Evolutionary conservation across 2,888 invertebrate genomes (phyloP), one percentile per base, ranked within the genome.

Genomic region (Ophion ellenae): DNA sequence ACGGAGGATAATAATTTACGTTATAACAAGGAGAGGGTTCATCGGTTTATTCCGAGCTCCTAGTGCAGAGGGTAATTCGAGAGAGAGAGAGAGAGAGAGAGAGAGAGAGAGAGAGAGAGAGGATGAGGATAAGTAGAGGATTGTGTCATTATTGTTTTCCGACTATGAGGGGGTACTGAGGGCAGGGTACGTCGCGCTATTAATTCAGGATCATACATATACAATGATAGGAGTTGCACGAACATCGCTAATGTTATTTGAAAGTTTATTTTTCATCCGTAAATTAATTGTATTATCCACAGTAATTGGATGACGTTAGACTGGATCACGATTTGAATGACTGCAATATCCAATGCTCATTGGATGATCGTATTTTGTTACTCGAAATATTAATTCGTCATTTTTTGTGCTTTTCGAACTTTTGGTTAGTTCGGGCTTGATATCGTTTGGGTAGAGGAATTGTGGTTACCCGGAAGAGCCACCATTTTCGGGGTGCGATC

Each of bases 1-100:
- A 70, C 64, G 79, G 70, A 40, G 75, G 47, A 85, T 85, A 61
- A 85, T 85, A 85, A 82, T 85, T 85, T 66, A 79, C 32, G 75
- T 78, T 81, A 77, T 75, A 78, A 71, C 59, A 64, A 64, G 71
- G n/a, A 61, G 36, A 66, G 47, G 45, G 63, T 47, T 69, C 69
- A 32, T 53, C 40, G 73, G 77, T 80, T 81, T 81, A 76, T 80
- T 71, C 57, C 47, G 57, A 74, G 45, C 81, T 69, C 61, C 57
- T 67, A 24, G 69, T 47, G 14, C 17, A 73, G 28, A 24, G 36
- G 61, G 9, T 74, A 81, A 28, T 63, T 45, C 73, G 17, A 53
- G 20, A 69, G 45, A n/a, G 67, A 66, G 20, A 11, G 28, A 61
- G 28, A 69, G 36, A 40, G 53, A 4, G 40, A n/a, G n/a, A 32